phyloP scores from a whole-genome alignment of 1,140 invertebrate species.

The Phortica variegata region DNA sequence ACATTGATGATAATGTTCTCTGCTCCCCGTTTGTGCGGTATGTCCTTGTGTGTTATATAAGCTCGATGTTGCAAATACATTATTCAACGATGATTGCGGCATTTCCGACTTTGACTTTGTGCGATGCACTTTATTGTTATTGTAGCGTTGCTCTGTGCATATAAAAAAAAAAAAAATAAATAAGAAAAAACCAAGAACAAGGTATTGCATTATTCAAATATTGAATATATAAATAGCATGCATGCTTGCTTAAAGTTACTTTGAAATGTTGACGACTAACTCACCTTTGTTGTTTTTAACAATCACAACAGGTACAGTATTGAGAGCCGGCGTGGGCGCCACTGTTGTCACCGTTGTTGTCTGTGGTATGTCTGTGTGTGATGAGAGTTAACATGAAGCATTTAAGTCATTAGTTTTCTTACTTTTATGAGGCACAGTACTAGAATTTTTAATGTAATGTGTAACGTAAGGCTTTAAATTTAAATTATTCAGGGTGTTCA shows the following conservation, averaged over 20 bases:
- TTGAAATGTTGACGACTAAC: neutral
- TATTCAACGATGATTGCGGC: conserved; percentile 33
- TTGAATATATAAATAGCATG: too few species aligned
- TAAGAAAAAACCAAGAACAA: too few species aligned
- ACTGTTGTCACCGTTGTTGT: conserved; percentile 54
- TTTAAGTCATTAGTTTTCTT: too few species aligned
- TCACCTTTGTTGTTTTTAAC: conserved; percentile 51
- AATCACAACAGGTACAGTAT: conserved; percentile 40
- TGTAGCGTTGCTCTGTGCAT: conserved; percentile 44
- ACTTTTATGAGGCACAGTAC: too few species aligned
- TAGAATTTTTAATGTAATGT: too few species aligned
- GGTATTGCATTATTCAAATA: too few species aligned
- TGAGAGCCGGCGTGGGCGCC: conserved; percentile 44
- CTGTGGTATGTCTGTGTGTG: conserved; percentile 43
- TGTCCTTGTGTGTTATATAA: conserved; percentile 51
- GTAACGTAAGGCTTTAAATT: too few species aligned
- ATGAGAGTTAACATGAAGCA: neutral
- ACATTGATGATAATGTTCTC: conserved; percentile 29
- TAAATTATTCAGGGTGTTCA: too few species aligned
- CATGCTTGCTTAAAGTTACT: too few species aligned
- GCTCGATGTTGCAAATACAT: conserved; percentile 47
- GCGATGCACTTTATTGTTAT: conserved; percentile 40
- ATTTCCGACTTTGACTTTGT: conserved; percentile 34
- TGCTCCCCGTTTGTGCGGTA: conserved; percentile 10
- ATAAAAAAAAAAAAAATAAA: neutral